Conservation (phyloP, 2,113 vertebrate genomes). For the Oxygymnocypris stewartii region DNA sequence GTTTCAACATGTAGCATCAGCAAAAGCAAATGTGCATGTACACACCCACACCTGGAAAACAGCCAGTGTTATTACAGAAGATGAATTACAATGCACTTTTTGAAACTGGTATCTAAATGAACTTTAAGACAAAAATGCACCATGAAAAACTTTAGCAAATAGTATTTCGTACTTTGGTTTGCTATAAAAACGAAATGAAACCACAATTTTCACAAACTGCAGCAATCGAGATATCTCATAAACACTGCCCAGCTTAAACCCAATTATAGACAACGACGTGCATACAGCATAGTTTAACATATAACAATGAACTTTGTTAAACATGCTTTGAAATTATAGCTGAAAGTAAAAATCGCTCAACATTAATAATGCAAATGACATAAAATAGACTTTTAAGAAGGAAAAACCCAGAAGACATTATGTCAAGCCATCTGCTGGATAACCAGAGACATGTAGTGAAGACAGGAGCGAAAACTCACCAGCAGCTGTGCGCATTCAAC, state of each 20-base stretch:
- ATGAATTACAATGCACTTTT: neutral
- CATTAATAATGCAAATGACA: neutral
- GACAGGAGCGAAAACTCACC: slow-evolving; percentile 40
- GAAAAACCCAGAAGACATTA: neutral
- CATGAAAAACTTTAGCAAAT: neutral
- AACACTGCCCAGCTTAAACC: neutral
- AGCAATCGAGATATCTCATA: neutral
- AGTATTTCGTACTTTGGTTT: neutral
- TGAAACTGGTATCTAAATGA: neutral
- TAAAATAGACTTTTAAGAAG: neutral
- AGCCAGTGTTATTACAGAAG: neutral
- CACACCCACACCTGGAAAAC: slow-evolving; percentile 44
- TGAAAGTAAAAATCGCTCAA: neutral
- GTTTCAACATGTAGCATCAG: slow-evolving; percentile 53
- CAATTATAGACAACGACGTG: neutral
- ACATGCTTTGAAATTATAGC: neutral
- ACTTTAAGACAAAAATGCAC: neutral
- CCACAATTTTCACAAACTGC: neutral
- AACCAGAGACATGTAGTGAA: slow-evolving; percentile 14
- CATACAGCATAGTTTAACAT: neutral
- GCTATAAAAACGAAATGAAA: neutral
- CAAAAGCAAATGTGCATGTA: slow-evolving; percentile 27
- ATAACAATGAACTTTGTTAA: neutral
- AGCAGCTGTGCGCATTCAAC: slow-evolving; percentile 20
- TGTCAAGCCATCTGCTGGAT: neutral